phyloP scores from a whole-genome alignment of 2,797 vertebrate species.

The Echiichthys vipera region DNA sequence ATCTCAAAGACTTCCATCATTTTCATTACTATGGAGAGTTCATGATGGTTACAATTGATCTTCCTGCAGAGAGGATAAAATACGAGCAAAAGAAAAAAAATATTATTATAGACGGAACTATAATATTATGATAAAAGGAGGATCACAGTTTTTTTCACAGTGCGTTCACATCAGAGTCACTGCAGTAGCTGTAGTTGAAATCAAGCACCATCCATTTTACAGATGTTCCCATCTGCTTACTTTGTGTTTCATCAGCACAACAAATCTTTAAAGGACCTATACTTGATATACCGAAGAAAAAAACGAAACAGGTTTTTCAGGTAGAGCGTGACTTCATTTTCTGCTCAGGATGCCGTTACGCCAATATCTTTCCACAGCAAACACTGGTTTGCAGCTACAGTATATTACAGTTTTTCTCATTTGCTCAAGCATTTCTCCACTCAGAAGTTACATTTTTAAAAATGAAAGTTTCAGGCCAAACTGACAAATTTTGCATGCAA shows the following conservation, averaged over 20 bases:
- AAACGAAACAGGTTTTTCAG: too few species aligned
- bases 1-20: conserved; percentile 54
- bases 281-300: too few species aligned
- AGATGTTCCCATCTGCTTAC: conserved; percentile 53
- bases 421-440: too few species aligned
- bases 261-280: too few species aligned
- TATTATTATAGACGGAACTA: conserved; percentile 48
- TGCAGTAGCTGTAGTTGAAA: conserved; percentile 33
- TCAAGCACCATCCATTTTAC: conserved; percentile 36
- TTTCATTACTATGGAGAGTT: conserved; percentile 48
- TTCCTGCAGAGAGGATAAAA: conserved; percentile 52
- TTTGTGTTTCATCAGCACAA: conserved; percentile 39
- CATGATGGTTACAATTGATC: conserved; percentile 73
- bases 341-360: too few species aligned
- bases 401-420: too few species aligned
- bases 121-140: conserved; percentile 34
- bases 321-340: too few species aligned
- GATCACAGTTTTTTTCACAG: conserved; percentile 17
- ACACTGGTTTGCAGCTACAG: too few species aligned
- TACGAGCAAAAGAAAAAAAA: conserved; percentile 21
- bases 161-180: conserved; percentile 20
- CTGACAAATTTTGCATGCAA: too few species aligned
- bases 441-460: too few species aligned
- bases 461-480: too few species aligned
- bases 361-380: too few species aligned